A percentile compares a stretch with the other conserved stretches of the same genome.
These are phyloP conservation scores for Drosophila cognata DNA, from an alignment of 2,888 invertebrate species.

Conservation along the genomic window DNA sequence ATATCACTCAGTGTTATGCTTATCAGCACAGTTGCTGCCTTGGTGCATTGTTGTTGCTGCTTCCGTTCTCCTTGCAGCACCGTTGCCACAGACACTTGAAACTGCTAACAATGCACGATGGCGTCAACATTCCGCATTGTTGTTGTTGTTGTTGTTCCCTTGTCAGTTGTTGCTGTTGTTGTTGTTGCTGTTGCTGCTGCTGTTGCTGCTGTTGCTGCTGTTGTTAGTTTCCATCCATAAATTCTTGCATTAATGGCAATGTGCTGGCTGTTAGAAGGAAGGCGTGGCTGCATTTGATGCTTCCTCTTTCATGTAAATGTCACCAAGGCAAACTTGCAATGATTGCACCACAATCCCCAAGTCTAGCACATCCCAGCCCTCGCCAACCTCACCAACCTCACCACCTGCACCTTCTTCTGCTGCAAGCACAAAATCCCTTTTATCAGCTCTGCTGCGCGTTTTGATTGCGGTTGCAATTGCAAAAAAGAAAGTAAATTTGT, in stretches of 20 bases:
- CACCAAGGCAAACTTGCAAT: constrained; percentile 63
- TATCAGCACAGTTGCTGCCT: constrained; percentile 73
- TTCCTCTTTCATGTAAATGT: constrained; percentile 70
- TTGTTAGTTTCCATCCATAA: constrained; percentile 76
- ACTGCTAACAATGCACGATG: constrained; percentile 74
- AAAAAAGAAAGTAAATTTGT: constrained; percentile 43
- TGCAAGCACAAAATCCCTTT: constrained; percentile 30
- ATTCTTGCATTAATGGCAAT: constrained; percentile 74
- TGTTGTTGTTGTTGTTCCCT: constrained; percentile 36
- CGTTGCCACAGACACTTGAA: constrained; percentile 68
- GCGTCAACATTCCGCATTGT: constrained; percentile 70
- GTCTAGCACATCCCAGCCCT: constrained; percentile 2
- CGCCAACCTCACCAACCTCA: not conserved
- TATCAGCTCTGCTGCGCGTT: constrained; percentile 44
- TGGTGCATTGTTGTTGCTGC: constrained; percentile 54
- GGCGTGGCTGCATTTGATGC: constrained; percentile 68
- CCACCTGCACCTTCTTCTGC: not conserved
- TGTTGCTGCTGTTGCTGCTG: constrained; percentile 38
- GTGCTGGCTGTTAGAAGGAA: constrained; percentile 44
- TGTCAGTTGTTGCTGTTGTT: constrained; percentile 34
- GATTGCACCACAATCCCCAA: constrained; percentile 42
- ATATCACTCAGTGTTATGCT: constrained; percentile 79
- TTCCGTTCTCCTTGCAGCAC: constrained; percentile 36
- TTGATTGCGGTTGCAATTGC: constrained; percentile 73
- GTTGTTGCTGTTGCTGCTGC: constrained; percentile 11